phyloP scores from a whole-genome alignment of 2,113 vertebrate genomes.

The Turdus rufiventris region DNA sequence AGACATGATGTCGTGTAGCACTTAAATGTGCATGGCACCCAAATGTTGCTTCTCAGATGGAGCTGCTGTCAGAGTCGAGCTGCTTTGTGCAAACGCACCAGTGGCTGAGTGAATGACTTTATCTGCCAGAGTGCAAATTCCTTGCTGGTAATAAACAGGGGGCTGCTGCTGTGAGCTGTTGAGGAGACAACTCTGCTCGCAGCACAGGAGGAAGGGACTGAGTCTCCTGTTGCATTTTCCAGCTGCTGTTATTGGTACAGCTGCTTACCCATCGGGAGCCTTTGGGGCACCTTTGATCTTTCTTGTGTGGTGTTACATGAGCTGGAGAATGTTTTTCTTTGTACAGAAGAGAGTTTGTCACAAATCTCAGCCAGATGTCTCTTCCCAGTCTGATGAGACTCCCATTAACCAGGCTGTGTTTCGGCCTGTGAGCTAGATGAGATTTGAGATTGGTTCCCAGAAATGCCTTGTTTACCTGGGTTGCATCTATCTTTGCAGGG shows the following conservation, averaged over 20 bases:
- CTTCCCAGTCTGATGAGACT: neutral
- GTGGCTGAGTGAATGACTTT: neutral
- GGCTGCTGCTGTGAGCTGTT: conserved; percentile 11
- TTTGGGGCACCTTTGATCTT: conserved; percentile 38
- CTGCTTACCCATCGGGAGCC: conserved; percentile 40
- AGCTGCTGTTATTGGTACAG: conserved; percentile 52
- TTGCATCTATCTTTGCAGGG: neutral
- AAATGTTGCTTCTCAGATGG: neutral
- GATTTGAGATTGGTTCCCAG: neutral
- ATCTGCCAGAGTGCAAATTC: conserved; percentile 39
- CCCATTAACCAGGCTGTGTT: neutral
- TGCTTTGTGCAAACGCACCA: neutral
- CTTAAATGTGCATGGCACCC: neutral
- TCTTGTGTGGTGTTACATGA: conserved; percentile 10
- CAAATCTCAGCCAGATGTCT: neutral
- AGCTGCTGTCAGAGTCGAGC: neutral
- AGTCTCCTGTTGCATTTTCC: conserved; percentile 24
- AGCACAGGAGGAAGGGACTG: neutral
- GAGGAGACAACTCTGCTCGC: neutral
- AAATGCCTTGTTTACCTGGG: neutral
- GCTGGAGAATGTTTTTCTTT: conserved; percentile 12
- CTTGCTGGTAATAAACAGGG: conserved; percentile 36
- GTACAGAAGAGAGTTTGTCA: conserved; percentile 5
- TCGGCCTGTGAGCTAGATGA: neutral
- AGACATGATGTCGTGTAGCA: accelerated